Evolutionary conservation across 2,888 invertebrate genomes (phyloP), one percentile per base, ranked within the genome.

Genomic region (Agrilus cyanescens): DNA sequence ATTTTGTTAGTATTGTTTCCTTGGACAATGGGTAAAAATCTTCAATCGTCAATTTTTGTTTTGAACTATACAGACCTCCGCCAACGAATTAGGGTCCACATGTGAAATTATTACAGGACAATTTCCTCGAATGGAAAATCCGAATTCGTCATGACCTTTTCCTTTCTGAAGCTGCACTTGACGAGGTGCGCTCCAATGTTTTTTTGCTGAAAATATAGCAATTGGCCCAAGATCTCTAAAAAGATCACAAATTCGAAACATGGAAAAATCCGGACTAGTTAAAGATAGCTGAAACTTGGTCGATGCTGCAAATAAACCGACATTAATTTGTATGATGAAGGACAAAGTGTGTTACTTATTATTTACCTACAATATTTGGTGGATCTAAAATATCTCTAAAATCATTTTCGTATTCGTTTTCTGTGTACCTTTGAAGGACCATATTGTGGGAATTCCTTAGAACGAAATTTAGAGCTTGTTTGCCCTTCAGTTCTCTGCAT

Each of bases 131-230:
- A 95, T 87, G 50, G 90, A 88, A 63, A 95, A 93, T 1, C 95
- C 95, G 59, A 89, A 94, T 0, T 91, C 91, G 50, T 89, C 87
- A 1, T 81, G 70, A 33, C 69, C 57, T 39, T 60, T 51, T 12
- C 82, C 80, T 50, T 80, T 76, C 54, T 85, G 83, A 7, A 95
- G 71, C 44, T 85, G 83, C n/a, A 93, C 78, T 43, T 82, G 73
- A 44, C 93, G 71, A 0, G 94, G 93, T 0, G 89, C 88, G 31
- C 90, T 86, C 94, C 93, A 94, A 59, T 90, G 85, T 41, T 91
- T 77, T 58, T 88, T 85, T 7, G 94, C 91, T 10, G 91, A 91
- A 69, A 96, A 96, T 54, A 95, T 85, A 6, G 89, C 86, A 41
- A 95, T 83, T 0, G 95, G 95, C 2, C 95, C 95, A 32, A 95